phyloP scores from a whole-genome alignment of 37 sponge, comb jelly and placozoan species.

The Theonella swinhoei region DNA sequence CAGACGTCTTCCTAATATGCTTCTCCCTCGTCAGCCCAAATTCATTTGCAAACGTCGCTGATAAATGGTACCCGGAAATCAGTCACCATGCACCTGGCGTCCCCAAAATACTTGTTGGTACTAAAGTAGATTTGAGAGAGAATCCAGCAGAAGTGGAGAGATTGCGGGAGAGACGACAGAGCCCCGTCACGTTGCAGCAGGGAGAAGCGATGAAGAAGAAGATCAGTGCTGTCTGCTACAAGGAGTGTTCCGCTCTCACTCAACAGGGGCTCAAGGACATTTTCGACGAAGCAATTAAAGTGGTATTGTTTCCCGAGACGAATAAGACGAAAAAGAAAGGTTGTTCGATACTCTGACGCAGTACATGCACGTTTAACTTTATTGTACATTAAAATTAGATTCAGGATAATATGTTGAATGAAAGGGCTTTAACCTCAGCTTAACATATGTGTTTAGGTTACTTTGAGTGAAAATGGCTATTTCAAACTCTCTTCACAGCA shows the following conservation, averaged over 20 bases:
- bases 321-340: conserved; percentile 53
- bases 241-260: conserved; percentile 91
- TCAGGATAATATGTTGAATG: too few relatives aligned
- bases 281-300: conserved; percentile 89
- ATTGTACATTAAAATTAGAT: too few relatives aligned
- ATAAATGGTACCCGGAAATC: conserved; percentile 91
- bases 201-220: conserved; percentile 82
- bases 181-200: conserved; percentile 54
- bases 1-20: conserved; percentile 90
- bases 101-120: conserved; percentile 89
- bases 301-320: conserved; percentile 80
- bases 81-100: conserved; percentile 84
- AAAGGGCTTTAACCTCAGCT: too few relatives aligned
- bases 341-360: conserved; percentile 56
- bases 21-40: conserved; percentile 83
- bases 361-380: background rate
- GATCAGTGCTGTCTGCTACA: conserved; percentile 73
- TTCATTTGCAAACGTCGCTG: conserved; percentile 80
- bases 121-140: conserved; percentile 87
- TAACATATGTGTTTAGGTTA: too few relatives aligned
- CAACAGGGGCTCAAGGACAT: conserved; percentile 88
- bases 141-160: conserved; percentile 67
- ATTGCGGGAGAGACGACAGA: conserved; percentile 60
- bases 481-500: too few relatives aligned
- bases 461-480: too few relatives aligned